These are phyloP conservation scores for Limenitis arthemis DNA, from an alignment of 2,888 invertebrate genomes.

Conservation along the genomic window DNA sequence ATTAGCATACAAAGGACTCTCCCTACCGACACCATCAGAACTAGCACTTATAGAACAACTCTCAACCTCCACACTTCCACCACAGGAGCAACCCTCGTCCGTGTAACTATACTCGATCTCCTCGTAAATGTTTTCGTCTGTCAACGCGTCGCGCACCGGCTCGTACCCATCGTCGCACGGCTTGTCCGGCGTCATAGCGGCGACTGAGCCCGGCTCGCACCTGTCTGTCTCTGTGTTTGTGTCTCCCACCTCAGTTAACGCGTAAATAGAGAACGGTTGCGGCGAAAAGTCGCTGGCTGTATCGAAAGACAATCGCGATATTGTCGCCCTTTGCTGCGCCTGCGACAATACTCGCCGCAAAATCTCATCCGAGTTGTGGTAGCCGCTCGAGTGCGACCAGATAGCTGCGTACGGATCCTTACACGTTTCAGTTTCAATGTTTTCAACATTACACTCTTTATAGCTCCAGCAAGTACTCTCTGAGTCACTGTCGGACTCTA, in stretches of 20 bases:
- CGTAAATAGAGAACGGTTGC: conserved; percentile 51
- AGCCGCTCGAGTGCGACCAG: conserved; percentile 64
- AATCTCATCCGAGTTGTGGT: conserved; percentile 59
- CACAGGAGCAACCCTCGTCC: conserved; percentile 62
- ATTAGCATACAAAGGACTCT: conserved; percentile 64
- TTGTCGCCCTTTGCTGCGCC: conserved; percentile 48
- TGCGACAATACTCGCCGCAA: conserved; percentile 44
- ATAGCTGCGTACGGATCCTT: conserved; percentile 53
- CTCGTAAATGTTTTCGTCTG: conserved; percentile 65
- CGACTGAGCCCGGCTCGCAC: conserved; percentile 61
- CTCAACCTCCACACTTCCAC: conserved; percentile 63
- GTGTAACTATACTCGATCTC: conserved; percentile 61
- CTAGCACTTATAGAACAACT: conserved; percentile 62
- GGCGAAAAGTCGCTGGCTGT: conserved; percentile 53
- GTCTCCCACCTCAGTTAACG: conserved; percentile 60
- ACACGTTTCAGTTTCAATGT: conserved; percentile 37
- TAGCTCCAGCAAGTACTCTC: conserved; percentile 66
- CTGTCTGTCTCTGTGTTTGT: conserved; percentile 29
- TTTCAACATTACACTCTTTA: conserved; percentile 53
- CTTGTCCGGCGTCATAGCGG: conserved; percentile 57
- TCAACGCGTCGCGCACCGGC: conserved; percentile 58
- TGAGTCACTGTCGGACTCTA: conserved; percentile 50
- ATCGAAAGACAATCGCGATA: conserved; percentile 56
- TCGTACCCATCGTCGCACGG: conserved; percentile 63
- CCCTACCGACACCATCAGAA: conserved; percentile 54